Evolutionary conservation across 2,797 vertebrate genomes (phyloP).

Genomic region (Argyrosomus regius): DNA sequence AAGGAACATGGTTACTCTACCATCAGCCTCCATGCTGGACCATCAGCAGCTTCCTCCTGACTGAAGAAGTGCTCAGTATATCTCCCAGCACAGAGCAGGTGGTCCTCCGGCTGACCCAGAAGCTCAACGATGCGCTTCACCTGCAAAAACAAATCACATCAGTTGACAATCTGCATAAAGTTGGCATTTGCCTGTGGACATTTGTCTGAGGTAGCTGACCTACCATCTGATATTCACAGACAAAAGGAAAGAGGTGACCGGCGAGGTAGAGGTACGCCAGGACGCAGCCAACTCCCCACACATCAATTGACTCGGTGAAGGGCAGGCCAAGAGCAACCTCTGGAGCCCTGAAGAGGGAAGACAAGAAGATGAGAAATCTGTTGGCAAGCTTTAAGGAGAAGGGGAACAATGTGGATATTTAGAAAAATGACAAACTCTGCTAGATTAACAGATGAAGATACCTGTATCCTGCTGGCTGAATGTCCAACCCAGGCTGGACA

Average conservation of each 20-base stretch:
- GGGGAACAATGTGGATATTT: too few relatives aligned
- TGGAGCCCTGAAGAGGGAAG: too few relatives aligned
- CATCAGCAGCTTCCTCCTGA: too few relatives aligned
- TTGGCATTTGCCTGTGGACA: too few relatives aligned
- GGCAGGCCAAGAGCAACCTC: constrained; percentile 38
- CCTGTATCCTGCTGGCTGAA: constrained; percentile 23
- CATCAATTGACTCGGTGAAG: constrained; percentile 43
- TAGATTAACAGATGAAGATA: not conserved
- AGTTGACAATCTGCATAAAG: not conserved
- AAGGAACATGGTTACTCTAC: too few relatives aligned
- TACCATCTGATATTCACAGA: constrained; percentile 45
- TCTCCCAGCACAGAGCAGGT: not conserved
- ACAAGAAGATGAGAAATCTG: too few relatives aligned
- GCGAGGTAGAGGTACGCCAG: constrained; percentile 45
- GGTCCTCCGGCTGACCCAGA: constrained; percentile 39
- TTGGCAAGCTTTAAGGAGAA: too few relatives aligned
- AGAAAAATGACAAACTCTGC: not conserved
- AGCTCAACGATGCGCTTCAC: constrained; percentile 43
- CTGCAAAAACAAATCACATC: constrained; percentile 9
- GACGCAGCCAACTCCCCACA: constrained; percentile 43
- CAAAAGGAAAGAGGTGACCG: constrained; percentile 32
- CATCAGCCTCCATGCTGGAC: too few relatives aligned
- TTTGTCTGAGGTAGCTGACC: not conserved
- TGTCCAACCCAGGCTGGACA: not conserved
- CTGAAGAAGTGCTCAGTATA: too few relatives aligned